A percentile compares a stretch with the other conserved stretches of the same genome.
Evolutionary conservation across 2,113 vertebrate species (phyloP).

Genomic region (Tretioscincus oriximinensis): DNA sequence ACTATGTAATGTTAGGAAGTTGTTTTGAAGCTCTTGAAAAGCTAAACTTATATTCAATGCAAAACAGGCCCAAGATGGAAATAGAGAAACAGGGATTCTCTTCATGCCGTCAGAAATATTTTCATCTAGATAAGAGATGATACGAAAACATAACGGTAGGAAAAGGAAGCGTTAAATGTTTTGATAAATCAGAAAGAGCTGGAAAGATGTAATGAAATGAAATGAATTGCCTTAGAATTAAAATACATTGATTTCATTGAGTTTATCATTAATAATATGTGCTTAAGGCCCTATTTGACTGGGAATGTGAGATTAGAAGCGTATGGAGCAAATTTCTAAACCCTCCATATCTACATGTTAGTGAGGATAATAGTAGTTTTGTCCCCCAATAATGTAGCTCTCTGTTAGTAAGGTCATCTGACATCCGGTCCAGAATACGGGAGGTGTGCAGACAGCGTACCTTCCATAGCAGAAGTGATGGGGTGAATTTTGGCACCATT

Average conservation of each 20-base stretch:
- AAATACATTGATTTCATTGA: neutral
- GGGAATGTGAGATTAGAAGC: too few relatives aligned
- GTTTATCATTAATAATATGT: neutral
- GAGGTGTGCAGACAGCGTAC: too few relatives aligned
- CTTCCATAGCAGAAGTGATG: too few relatives aligned
- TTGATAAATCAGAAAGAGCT: neutral
- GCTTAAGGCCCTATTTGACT: neutral
- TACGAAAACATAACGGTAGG: neutral
- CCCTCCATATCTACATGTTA: too few relatives aligned
- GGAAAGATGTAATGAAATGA: neutral
- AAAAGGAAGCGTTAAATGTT: neutral
- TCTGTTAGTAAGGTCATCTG: too few relatives aligned
- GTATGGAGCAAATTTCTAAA: too few relatives aligned
- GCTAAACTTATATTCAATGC: neutral
- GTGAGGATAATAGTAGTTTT: too few relatives aligned
- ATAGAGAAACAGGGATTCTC: neutral
- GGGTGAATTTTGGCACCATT: too few relatives aligned
- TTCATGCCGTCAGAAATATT: slow-evolving; percentile 2
- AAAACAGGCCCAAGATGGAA: neutral
- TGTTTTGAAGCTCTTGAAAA: neutral
- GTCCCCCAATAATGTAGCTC: too few relatives aligned
- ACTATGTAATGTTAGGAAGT: neutral
- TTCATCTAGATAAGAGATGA: neutral
- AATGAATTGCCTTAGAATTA: neutral
- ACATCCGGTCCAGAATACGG: too few relatives aligned